Base-by-base conservation (phyloP, 2,888 invertebrate genomes). In the Zele albiditarsus region DNA sequence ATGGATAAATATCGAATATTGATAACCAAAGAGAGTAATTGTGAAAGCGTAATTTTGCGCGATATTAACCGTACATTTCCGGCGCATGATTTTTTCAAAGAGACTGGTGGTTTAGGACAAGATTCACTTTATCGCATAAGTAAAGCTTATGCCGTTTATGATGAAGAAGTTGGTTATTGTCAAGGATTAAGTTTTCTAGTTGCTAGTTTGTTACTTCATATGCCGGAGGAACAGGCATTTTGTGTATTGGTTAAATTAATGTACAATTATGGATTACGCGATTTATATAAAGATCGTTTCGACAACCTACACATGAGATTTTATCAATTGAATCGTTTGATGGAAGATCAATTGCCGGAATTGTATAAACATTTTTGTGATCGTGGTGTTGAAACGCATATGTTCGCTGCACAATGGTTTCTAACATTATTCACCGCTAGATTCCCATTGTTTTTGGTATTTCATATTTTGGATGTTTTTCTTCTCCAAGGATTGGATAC, bases 371-470 rank as follows among this genome's bases (percentile, higher is more conserved):
- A 97, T 87, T 96, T 97, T 90, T 92, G 92, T 82, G 94, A 94
- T 90, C 93, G 94, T 92, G 91, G 91, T 79, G 94, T 99, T 67
- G 99, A 99, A 90, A 95, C 97, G 33, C 99, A 99, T 91, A 99
- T 98, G 98, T 99, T 97, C 89, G 99, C 99, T 27, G 98, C 97
- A 5, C 99, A 99, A 90, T 99, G 99, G 99, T 99, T 99, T 91
- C 93, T 99, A 71, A 99, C 99, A 0, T 92, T 99, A n/a, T 99
- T 98, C 91, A 99, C 99, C 1, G 99, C 99, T 42, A 95, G 99
- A 86, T 99, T 99, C 90, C 99, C 99, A 0, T 91, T 99, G 53
- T 97, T 95, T 85, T 94, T 99, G 91, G 96, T 99, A 42, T 99
- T 98, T 91, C 97, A 97, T 89, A 98, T 99, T 73, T 92, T 99